Percentiles rank a stretch among this genome's conserved stretches.
phyloP scores from a whole-genome alignment of 2,888 invertebrate species.

The Eustalomyia histrio region DNA sequence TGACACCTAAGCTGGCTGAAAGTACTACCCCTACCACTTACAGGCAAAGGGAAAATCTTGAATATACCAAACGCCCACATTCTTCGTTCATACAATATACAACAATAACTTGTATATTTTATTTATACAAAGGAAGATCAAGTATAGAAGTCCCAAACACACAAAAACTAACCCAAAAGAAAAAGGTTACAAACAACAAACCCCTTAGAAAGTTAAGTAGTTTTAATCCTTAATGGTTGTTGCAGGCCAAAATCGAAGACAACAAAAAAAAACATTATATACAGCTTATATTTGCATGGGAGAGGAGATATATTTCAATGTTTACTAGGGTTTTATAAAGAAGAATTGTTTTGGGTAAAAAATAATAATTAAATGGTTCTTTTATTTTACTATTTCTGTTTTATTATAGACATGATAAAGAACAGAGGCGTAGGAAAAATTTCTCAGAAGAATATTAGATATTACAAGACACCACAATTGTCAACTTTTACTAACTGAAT shows the following conservation, averaged over 20 bases:
- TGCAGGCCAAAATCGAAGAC: constrained; percentile 27
- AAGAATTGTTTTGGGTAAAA: constrained; percentile 28
- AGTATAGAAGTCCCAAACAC: background rate
- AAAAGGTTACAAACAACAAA: background rate
- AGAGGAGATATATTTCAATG: too few species aligned
- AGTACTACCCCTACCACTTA: constrained; percentile 16
- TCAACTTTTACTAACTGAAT: too few species aligned
- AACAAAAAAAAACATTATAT: constrained; percentile 28
- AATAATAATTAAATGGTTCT: constrained; percentile 40
- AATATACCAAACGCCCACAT: background rate
- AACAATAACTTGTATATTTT: background rate
- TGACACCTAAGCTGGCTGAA: constrained; percentile 57
- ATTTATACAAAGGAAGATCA: background rate
- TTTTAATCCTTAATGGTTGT: constrained; percentile 42
- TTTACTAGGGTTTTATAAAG: background rate
- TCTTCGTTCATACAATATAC: background rate
- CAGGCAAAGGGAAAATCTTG: background rate
- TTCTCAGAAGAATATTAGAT: too few species aligned
- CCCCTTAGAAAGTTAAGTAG: constrained; percentile 26
- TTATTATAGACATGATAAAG: constrained; percentile 5
- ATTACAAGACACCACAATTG: too few species aligned
- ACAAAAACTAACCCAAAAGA: background rate
- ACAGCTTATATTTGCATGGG: background rate
- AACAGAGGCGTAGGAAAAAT: background rate
- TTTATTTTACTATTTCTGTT: background rate